Conservation (phyloP, 2,888 invertebrate species). For the Drosophila buzzatii region DNA sequence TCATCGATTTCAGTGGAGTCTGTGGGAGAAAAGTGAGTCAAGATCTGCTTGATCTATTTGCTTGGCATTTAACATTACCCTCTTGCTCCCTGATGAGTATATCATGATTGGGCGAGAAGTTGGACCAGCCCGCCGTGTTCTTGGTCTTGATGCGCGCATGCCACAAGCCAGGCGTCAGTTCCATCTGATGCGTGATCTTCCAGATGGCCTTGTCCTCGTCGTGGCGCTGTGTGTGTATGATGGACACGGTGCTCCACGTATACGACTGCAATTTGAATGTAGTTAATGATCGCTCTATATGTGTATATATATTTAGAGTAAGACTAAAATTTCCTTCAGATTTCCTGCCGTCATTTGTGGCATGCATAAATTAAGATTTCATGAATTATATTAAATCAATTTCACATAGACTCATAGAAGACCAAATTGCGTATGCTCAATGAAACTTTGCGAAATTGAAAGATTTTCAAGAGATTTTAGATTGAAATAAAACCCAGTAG, state of each 20-base stretch:
- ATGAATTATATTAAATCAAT: slow-evolving; percentile 18
- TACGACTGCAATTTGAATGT: slow-evolving; percentile 60
- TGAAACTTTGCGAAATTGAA: slow-evolving; percentile 34
- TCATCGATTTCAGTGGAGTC: slow-evolving; percentile 39
- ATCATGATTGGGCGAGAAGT: slow-evolving; percentile 79
- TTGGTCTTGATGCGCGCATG: slow-evolving; percentile 82
- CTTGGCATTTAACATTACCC: slow-evolving; percentile 23
- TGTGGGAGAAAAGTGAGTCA: not conserved
- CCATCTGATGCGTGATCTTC: slow-evolving; percentile 83
- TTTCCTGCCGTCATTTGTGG: not conserved
- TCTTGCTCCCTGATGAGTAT: slow-evolving; percentile 69
- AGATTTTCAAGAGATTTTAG: not conserved
- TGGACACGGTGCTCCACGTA: slow-evolving; percentile 81
- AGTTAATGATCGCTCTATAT: not conserved
- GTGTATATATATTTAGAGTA: not conserved
- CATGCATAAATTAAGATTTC: not conserved
- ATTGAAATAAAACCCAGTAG: not conserved
- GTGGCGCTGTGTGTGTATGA: slow-evolving; percentile 80
- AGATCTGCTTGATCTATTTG: not conserved
- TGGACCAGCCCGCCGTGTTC: slow-evolving; percentile 83
- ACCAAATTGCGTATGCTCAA: slow-evolving; percentile 10
- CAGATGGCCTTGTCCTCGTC: slow-evolving; percentile 78
- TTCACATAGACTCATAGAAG: slow-evolving; percentile 31
- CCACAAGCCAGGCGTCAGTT: slow-evolving; percentile 81
- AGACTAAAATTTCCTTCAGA: not conserved